phyloP scores from a whole-genome alignment of 2,113 vertebrate species.

The Notechis scutatus region DNA sequence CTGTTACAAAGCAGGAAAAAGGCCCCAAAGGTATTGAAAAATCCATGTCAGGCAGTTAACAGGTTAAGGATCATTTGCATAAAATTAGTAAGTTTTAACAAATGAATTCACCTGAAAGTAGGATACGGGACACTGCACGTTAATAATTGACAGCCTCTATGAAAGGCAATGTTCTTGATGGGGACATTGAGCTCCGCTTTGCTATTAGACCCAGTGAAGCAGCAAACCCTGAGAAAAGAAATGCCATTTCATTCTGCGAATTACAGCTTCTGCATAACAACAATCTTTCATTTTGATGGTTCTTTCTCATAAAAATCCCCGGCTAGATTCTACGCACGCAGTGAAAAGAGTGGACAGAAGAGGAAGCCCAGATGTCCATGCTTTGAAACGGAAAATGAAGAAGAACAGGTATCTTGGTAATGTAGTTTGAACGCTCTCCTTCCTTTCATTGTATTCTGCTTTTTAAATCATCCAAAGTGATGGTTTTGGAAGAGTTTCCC shows the following conservation, averaged over 20 bases:
- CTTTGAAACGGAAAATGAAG: constrained; percentile 74
- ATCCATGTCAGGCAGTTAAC: constrained; percentile 67
- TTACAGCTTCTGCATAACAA: constrained; percentile 87
- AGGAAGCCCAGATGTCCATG: not conserved
- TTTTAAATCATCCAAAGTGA: constrained; percentile 43
- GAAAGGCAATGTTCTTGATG: constrained; percentile 81
- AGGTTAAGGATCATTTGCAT: constrained; percentile 79
- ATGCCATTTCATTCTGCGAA: constrained; percentile 78
- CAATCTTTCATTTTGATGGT: constrained; percentile 78
- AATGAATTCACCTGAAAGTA: constrained; percentile 83
- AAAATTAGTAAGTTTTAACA: constrained; percentile 78
- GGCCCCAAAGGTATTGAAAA: constrained; percentile 47
- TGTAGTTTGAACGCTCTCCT: constrained; percentile 50
- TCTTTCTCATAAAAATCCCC: constrained; percentile 79
- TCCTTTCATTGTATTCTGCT: constrained; percentile 29
- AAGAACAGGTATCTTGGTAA: constrained; percentile 69
- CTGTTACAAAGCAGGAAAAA: not conserved
- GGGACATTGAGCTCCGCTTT: constrained; percentile 81
- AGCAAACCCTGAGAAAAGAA: constrained; percentile 76
- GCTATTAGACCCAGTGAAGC: constrained; percentile 87
- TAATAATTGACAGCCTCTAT: constrained; percentile 84
- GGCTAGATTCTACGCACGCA: constrained; percentile 40
- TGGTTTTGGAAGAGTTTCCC: not conserved
- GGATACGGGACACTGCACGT: constrained; percentile 81
- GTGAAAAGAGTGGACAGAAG: not conserved